phyloP scores from a whole-genome alignment of 2,888 invertebrate species.

The Sycophila texana region DNA sequence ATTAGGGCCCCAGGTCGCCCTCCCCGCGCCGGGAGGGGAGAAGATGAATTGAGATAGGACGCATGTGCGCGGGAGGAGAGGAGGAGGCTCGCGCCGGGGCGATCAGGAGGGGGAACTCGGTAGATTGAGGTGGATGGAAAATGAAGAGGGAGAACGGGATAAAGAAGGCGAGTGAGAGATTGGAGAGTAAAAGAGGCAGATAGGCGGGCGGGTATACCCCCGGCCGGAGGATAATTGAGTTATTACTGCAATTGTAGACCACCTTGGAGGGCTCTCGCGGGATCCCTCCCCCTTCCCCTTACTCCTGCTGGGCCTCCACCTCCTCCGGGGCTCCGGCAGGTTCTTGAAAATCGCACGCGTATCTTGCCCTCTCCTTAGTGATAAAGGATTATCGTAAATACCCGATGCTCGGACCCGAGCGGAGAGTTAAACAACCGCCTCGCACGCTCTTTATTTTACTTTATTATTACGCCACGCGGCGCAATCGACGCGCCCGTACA shows the following conservation, averaged over 20 bases:
- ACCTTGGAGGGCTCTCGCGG: constrained; percentile 72
- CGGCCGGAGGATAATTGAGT: constrained; percentile 75
- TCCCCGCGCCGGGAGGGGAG: not conserved
- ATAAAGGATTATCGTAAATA: constrained; percentile 70
- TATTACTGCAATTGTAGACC: constrained; percentile 77
- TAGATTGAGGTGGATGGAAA: constrained; percentile 58
- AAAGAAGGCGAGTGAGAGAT: constrained; percentile 72
- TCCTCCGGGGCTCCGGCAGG: constrained; percentile 30
- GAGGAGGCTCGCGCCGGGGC: constrained; percentile 25
- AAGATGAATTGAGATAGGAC: constrained; percentile 55
- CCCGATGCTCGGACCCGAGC: constrained; percentile 21
- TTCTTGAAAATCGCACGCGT: constrained; percentile 44
- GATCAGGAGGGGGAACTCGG: constrained; percentile 40
- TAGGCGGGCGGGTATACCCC: constrained; percentile 68
- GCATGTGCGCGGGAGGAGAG: constrained; percentile 22
- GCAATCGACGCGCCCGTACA: too few relatives aligned
- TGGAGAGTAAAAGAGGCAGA: constrained; percentile 74
- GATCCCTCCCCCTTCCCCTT: constrained; percentile 5
- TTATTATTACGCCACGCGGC: not conserved
- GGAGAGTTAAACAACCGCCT: not conserved
- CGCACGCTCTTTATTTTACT: not conserved
- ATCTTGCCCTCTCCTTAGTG: constrained; percentile 65
- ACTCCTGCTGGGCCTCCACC: not conserved
- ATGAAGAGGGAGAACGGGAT: constrained; percentile 57
- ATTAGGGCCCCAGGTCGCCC: constrained; percentile 18